Evolutionary conservation across 2,888 invertebrate species (phyloP).

Genomic region (Pristionchus arcanus): DNA sequence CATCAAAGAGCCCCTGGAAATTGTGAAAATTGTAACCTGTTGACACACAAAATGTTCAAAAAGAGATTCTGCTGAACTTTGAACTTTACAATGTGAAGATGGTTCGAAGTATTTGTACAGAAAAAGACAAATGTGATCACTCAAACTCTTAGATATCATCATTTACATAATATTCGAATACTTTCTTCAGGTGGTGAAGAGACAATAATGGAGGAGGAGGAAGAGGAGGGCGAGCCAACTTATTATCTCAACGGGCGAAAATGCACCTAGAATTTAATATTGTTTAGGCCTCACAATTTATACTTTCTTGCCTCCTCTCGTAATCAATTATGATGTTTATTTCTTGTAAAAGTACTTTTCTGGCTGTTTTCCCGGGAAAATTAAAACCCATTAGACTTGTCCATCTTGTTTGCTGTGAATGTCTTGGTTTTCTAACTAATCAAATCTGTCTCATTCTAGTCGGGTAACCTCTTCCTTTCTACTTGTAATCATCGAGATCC

Average conservation of each 20-base stretch:
- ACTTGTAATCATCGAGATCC: slow-evolving; percentile 14
- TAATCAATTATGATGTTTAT: background rate
- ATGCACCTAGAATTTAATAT: background rate
- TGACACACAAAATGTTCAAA: background rate
- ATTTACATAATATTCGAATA: background rate
- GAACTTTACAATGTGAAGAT: background rate
- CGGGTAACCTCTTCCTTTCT: background rate
- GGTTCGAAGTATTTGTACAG: too few species aligned
- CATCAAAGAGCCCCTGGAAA: background rate
- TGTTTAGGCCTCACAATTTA: background rate
- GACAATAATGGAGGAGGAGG: slow-evolving; percentile 35
- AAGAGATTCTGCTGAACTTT: background rate
- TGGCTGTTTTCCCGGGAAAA: too few species aligned
- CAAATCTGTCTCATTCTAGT: background rate
- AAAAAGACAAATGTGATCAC: background rate
- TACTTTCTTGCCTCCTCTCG: background rate
- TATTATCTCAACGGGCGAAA: slow-evolving; percentile 36
- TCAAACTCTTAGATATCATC: background rate
- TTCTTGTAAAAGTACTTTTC: too few species aligned
- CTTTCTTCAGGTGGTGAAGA: slow-evolving; percentile 25
- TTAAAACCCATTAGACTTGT: background rate
- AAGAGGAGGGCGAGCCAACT: background rate
- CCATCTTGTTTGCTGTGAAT: slow-evolving; percentile 3
- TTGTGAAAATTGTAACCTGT: too few species aligned
- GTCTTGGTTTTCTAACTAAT: background rate